phyloP scores from a whole-genome alignment of 2,888 invertebrate species.

The Ennomos erosarius region DNA sequence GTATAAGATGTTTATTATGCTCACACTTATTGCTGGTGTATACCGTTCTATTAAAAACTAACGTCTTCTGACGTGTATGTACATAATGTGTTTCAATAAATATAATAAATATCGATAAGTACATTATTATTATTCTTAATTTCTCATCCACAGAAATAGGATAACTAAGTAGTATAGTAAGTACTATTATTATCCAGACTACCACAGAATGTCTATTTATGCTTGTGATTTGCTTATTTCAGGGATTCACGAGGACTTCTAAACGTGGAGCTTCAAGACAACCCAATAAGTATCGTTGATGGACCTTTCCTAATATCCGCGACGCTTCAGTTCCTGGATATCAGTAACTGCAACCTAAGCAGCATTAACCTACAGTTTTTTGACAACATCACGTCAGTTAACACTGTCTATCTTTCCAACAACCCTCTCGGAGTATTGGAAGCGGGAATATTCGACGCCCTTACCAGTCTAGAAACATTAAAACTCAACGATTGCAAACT shows the following conservation, averaged over 20 bases:
- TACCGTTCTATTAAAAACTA: too few relatives aligned
- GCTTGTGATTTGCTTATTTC: conserved; percentile 48
- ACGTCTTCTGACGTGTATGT: too few relatives aligned
- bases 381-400: conserved; percentile 87
- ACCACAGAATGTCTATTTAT: background rate
- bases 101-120: too few relatives aligned
- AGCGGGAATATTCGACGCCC: conserved; percentile 85
- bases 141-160: too few relatives aligned
- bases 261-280: conserved; percentile 89
- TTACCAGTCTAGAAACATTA: conserved; percentile 87
- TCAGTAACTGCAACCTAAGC: conserved; percentile 87
- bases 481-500: conserved; percentile 88
- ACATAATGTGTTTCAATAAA: too few relatives aligned
- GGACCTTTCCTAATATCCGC: conserved; percentile 88
- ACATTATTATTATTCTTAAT: too few relatives aligned
- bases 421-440: conserved; percentile 87
- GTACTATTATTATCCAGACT: background rate
- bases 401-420: conserved; percentile 88
- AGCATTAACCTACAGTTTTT: conserved; percentile 87
- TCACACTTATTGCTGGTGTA: conserved; percentile 26
- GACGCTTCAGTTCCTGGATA: conserved; percentile 88
- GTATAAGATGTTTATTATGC: conserved; percentile 49
- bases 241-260: conserved; percentile 89
- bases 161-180: too few relatives aligned
- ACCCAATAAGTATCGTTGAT: conserved; percentile 86